phyloP scores from a whole-genome alignment of 2,888 invertebrate species.

The Lordiphosa andalusiaca region DNA sequence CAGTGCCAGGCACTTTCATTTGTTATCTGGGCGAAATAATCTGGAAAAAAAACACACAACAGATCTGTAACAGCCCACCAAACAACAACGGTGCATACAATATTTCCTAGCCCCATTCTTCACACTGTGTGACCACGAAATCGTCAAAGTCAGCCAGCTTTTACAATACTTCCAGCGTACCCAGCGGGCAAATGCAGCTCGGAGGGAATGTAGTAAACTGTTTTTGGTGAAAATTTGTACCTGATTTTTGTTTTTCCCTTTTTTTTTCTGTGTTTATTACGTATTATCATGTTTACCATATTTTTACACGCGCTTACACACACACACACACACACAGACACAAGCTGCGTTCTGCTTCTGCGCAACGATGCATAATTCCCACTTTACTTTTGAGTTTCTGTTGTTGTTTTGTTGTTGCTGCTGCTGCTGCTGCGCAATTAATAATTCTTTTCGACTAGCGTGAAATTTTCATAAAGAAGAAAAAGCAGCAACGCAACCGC shows the following conservation, averaged over 20 bases:
- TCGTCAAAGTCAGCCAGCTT: constrained; percentile 65
- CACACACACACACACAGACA: constrained; percentile 19
- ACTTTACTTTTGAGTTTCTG: constrained; percentile 67
- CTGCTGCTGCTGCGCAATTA: constrained; percentile 65
- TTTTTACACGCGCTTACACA: constrained; percentile 72
- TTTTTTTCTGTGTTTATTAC: constrained; percentile 55
- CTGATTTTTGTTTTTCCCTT: constrained; percentile 73
- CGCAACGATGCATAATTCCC: constrained; percentile 79
- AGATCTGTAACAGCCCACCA: constrained; percentile 66
- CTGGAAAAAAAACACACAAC: constrained; percentile 37
- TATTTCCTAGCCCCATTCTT: constrained; percentile 68
- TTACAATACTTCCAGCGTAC: constrained; percentile 17
- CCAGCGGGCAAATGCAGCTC: constrained; percentile 12
- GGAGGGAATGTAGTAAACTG: constrained; percentile 55
- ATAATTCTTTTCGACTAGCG: constrained; percentile 71
- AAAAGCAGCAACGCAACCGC: constrained; percentile 50
- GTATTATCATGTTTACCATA: constrained; percentile 72
- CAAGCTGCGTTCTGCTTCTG: constrained; percentile 76
- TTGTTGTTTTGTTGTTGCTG: constrained; percentile 44
- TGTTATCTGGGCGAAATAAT: constrained; percentile 60
- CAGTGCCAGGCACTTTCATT: constrained; percentile 64
- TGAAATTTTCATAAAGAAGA: constrained; percentile 63
- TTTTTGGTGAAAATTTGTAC: constrained; percentile 68
- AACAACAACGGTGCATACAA: constrained; percentile 62
- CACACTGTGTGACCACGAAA: constrained; percentile 74